These are phyloP conservation scores for Agonopterix subpropinquella DNA, from an alignment of 2,888 invertebrate genomes.

Conservation along the genomic window DNA sequence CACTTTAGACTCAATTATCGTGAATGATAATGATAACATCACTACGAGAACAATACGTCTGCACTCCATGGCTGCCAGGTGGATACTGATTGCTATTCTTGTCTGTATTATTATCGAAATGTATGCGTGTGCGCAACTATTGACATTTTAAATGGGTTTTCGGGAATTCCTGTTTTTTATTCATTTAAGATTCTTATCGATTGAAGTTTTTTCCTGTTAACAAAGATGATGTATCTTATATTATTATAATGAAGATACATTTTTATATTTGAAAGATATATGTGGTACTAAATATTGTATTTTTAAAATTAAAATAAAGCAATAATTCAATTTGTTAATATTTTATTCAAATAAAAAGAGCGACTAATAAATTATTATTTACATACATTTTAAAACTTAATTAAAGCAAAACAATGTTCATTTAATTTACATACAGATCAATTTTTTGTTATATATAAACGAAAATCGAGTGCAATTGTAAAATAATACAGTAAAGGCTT, in stretches of 20 bases:
- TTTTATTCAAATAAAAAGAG: constrained; percentile 49
- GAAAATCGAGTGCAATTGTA: too few species aligned
- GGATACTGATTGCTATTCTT: constrained; percentile 30
- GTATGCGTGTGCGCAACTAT: constrained; percentile 42
- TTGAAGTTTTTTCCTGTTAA: not conserved
- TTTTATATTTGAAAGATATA: not conserved
- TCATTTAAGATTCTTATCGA: not conserved
- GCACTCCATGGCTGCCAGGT: constrained; percentile 34
- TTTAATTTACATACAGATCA: too few species aligned
- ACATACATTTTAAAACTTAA: constrained; percentile 50
- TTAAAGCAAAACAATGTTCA: constrained; percentile 67
- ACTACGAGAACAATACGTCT: constrained; percentile 35
- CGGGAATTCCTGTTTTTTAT: not conserved
- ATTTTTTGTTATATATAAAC: too few species aligned
- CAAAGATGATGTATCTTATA: not conserved
- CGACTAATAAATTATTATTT: constrained; percentile 64
- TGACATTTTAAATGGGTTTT: constrained; percentile 25
- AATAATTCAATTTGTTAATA: constrained; percentile 41
- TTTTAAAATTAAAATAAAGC: constrained; percentile 12
- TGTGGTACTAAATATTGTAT: not conserved
- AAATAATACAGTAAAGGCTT: too few species aligned
- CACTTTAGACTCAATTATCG: constrained; percentile 64
- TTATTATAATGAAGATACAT: not conserved
- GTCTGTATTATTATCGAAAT: constrained; percentile 6
- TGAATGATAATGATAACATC: constrained; percentile 31